These are phyloP conservation scores for Chrysolina americana DNA, from an alignment of 2,888 invertebrate genomes.

Conservation along the genomic window DNA sequence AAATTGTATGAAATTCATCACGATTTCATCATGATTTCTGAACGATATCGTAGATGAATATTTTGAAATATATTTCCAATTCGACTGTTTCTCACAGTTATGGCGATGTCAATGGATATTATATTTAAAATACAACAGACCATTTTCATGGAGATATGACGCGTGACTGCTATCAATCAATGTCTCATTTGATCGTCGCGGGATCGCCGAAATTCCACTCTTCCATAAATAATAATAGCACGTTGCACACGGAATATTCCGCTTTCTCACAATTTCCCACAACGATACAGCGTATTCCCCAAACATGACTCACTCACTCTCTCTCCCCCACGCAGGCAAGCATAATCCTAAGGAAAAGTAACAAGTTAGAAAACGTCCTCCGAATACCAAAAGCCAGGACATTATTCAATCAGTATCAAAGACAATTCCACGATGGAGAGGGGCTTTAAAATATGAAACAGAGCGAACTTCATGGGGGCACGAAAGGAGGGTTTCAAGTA, in stretches of 20 bases:
- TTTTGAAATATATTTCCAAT: too few species aligned
- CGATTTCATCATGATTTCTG: too few species aligned
- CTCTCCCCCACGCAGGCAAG: not conserved
- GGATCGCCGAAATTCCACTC: not conserved
- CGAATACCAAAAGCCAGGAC: slow-evolving; percentile 30
- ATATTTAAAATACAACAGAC: too few species aligned
- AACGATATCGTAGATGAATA: too few species aligned
- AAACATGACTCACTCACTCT: not conserved
- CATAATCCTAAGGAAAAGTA: not conserved
- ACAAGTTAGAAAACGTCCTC: slow-evolving; percentile 17
- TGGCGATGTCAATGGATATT: too few species aligned
- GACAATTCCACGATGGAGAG: slow-evolving; percentile 33
- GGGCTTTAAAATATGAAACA: slow-evolving; percentile 42
- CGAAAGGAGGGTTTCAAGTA: not conserved
- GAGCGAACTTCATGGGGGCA: slow-evolving; percentile 28
- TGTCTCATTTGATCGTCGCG: not conserved
- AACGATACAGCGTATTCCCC: not conserved
- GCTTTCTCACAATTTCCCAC: slow-evolving; percentile 1
- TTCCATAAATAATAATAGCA: not conserved
- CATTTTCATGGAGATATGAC: too few species aligned
- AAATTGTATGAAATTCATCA: too few species aligned
- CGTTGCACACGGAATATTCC: not conserved
- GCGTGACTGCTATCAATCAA: slow-evolving; percentile 3
- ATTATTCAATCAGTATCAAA: slow-evolving; percentile 44
- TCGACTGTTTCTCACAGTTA: too few species aligned